Conservation (phyloP, 2,888 invertebrate species). For the Eristalis tenax region DNA sequence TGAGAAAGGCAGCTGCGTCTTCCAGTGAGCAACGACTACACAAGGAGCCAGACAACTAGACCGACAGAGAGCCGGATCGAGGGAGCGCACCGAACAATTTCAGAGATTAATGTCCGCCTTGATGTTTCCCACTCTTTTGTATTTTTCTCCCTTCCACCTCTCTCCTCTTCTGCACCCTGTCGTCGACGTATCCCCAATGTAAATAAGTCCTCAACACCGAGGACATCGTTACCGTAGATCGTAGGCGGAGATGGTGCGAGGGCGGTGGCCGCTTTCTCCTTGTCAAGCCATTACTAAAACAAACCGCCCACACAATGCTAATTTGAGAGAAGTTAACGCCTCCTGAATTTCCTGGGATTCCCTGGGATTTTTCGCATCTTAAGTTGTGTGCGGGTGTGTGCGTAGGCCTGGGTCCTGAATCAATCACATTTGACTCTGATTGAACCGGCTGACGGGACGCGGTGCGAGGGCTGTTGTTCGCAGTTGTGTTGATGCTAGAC, state of each 20-base stretch:
- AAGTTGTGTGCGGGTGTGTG: background rate
- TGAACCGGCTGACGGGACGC: background rate
- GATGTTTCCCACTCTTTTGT: conserved; percentile 10
- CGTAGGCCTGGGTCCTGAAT: conserved; percentile 10
- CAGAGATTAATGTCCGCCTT: conserved; percentile 30
- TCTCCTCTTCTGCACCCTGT: background rate
- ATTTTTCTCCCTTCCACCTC: background rate
- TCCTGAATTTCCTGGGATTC: conserved; percentile 1
- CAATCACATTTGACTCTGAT: conserved; percentile 22
- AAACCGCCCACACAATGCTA: conserved; percentile 31
- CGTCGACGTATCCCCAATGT: conserved; percentile 6
- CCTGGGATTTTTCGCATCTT: conserved; percentile 4
- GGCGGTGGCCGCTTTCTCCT: background rate
- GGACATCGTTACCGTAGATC: conserved; percentile 28
- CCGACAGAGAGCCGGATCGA: conserved; percentile 1
- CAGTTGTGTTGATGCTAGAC: too few species aligned
- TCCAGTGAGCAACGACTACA: background rate
- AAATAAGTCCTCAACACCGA: conserved; percentile 33
- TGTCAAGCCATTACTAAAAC: conserved; percentile 40
- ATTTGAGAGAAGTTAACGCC: conserved; percentile 27
- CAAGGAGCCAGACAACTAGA: background rate
- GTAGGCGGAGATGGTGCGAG: background rate
- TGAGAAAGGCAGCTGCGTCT: background rate
- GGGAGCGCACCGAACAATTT: conserved; percentile 14
- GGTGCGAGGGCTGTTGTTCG: background rate